Conservation (phyloP, 2,113 vertebrate species). For the Ornithorhynchus anatinus region DNA sequence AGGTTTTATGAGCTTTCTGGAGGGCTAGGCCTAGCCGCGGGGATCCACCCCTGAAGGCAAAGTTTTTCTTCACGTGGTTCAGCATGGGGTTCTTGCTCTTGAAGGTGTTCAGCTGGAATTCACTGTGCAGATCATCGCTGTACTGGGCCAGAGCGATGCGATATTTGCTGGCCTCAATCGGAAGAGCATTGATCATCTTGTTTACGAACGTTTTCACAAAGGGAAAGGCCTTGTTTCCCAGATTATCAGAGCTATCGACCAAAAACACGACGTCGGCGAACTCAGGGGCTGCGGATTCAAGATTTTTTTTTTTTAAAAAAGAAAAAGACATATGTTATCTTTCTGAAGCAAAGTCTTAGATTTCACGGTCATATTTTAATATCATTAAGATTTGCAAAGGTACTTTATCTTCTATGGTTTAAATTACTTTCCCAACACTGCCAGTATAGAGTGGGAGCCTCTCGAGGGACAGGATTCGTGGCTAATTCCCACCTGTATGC, state of each 20-base stretch:
- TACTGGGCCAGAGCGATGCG: conserved; percentile 47
- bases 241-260: conserved; percentile 38
- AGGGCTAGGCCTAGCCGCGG: conserved; percentile 36
- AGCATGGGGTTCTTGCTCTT: conserved; percentile 9
- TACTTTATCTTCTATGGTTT: background rate
- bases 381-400: background rate
- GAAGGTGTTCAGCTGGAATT: conserved; percentile 29
- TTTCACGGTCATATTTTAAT: background rate
- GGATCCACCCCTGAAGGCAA: conserved; percentile 19
- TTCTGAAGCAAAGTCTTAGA: background rate
- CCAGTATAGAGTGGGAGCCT: too few species aligned
- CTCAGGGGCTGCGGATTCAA: conserved; percentile 34
- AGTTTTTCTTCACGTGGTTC: conserved; percentile 31
- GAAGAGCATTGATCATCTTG: conserved; percentile 28
- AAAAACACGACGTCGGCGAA: conserved; percentile 55
- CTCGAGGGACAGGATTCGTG: too few species aligned
- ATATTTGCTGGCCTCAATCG: conserved; percentile 31
- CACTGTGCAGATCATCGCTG: conserved; percentile 16
- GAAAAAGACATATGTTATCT: background rate
- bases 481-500: too few species aligned
- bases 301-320: too few species aligned
- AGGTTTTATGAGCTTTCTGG: conserved; percentile 1
- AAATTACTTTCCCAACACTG: background rate
- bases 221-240: conserved; percentile 27
- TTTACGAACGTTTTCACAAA: conserved; percentile 22